Conservation (phyloP, 37 sponge, comb jelly and placozoan species). For the Corticium candelabrum region DNA sequence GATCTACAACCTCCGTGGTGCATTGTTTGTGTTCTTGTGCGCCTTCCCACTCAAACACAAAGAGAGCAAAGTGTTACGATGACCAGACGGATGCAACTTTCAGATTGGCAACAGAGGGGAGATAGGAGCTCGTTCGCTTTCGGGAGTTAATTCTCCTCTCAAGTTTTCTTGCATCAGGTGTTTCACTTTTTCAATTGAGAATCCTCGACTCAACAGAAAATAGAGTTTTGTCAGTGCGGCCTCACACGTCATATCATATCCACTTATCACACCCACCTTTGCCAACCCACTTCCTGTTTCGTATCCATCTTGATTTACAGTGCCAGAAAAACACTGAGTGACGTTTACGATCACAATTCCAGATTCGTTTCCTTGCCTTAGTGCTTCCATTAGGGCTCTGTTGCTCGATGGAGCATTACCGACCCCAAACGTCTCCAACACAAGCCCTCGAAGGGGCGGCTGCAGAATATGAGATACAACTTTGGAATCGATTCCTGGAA, state of each 20-base stretch:
- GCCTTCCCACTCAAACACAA: too few relatives aligned
- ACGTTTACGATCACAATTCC: slow-evolving; percentile 85
- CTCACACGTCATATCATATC: slow-evolving; percentile 95
- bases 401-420: slow-evolving; percentile 72
- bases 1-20: too few relatives aligned
- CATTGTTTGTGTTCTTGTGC: too few relatives aligned
- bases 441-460: slow-evolving; percentile 85
- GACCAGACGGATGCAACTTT: too few relatives aligned
- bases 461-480: slow-evolving; percentile 55
- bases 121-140: too few relatives aligned
- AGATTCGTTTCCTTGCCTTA: slow-evolving; percentile 54
- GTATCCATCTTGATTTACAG: slow-evolving; percentile 60
- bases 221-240: slow-evolving; percentile 95
- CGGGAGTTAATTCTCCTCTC: slow-evolving; percentile 72
- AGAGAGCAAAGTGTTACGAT: too few relatives aligned
- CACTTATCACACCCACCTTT: slow-evolving; percentile 69
- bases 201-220: slow-evolving; percentile 49
- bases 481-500: slow-evolving; percentile 83
- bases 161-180: slow-evolving; percentile 36
- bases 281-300: slow-evolving; percentile 67
- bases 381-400: slow-evolving; percentile 40
- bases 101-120: too few relatives aligned
- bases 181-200: slow-evolving; percentile 38
- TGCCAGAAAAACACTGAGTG: slow-evolving; percentile 74
- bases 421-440: slow-evolving; percentile 81